phyloP scores from a whole-genome alignment of 2,113 vertebrate species.

The Bostrychus sinensis region DNA sequence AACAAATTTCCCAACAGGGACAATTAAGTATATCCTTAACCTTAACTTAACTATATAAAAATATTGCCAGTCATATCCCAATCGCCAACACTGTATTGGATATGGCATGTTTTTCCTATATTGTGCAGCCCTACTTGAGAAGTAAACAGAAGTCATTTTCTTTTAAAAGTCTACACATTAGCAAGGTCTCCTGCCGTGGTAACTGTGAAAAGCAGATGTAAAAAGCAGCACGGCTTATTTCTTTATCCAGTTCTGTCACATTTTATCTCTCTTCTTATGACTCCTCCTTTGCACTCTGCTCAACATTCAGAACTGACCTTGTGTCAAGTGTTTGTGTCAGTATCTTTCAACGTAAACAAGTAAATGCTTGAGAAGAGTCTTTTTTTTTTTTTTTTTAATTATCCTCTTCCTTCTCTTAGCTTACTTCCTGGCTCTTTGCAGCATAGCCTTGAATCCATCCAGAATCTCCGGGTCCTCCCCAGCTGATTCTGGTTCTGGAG shows the following conservation, averaged over 20 bases:
- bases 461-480: constrained; percentile 86
- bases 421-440: constrained; percentile 82
- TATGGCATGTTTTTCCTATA: background rate
- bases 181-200: background rate
- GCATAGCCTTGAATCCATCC: constrained; percentile 84
- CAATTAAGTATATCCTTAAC: too few species aligned
- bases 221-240: background rate
- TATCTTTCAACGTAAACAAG: constrained; percentile 11
- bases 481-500: constrained; percentile 80
- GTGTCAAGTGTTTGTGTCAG: constrained; percentile 21
- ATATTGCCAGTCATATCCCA: too few species aligned
- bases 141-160: constrained; percentile 10
- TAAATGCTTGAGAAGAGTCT: constrained; percentile 17
- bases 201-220: background rate
- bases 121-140: background rate
- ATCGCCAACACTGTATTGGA: too few species aligned
- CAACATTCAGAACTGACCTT: constrained; percentile 25
- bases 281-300: constrained; percentile 7
- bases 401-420: constrained; percentile 19
- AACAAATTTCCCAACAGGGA: too few species aligned
- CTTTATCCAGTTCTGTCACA: background rate
- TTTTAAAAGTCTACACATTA: constrained; percentile 2
- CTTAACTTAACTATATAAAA: too few species aligned
- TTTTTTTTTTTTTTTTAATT: constrained; percentile 17
- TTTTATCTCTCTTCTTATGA: background rate